A percentile compares a stretch with the other conserved stretches of the same genome.
phyloP scores from a whole-genome alignment of 2,888 invertebrate genomes.

The Nemurella pictetii region DNA sequence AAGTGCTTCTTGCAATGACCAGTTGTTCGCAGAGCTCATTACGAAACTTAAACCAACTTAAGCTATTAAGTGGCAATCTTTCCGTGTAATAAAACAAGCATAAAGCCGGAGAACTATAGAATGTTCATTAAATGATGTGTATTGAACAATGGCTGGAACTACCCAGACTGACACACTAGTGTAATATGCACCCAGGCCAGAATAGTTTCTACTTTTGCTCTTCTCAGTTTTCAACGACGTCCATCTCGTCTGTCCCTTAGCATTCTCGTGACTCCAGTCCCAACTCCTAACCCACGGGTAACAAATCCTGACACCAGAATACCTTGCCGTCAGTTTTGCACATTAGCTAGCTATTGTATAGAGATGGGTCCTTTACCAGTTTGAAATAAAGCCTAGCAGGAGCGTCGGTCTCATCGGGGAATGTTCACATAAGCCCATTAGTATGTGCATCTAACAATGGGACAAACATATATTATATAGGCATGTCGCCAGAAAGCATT shows the following conservation, averaged over 20 bases:
- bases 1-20: neutral
- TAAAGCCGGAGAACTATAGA: neutral
- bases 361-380: constrained; percentile 2
- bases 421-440: constrained; percentile 18
- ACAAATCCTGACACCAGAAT: constrained; percentile 10
- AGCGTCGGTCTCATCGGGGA: constrained; percentile 23
- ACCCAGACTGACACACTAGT: neutral
- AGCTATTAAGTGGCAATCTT: neutral
- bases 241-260: neutral
- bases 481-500: neutral
- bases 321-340: neutral
- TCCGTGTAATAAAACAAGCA: neutral
- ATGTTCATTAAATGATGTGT: neutral
- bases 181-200: neutral
- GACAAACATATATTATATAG: constrained; percentile 2
- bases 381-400: neutral
- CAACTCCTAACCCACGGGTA: neutral
- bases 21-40: neutral
- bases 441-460: constrained; percentile 11
- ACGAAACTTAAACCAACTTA: neutral
- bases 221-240: neutral
- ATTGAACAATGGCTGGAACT: neutral
- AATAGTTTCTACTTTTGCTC: constrained; percentile 13
- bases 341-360: neutral
- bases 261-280: neutral